Percentiles rank a stretch among this genome's conserved stretches.
These are phyloP conservation scores for Myoxocephalus aenaeus DNA, from an alignment of 2,797 vertebrate genomes.

Conservation along the genomic window DNA sequence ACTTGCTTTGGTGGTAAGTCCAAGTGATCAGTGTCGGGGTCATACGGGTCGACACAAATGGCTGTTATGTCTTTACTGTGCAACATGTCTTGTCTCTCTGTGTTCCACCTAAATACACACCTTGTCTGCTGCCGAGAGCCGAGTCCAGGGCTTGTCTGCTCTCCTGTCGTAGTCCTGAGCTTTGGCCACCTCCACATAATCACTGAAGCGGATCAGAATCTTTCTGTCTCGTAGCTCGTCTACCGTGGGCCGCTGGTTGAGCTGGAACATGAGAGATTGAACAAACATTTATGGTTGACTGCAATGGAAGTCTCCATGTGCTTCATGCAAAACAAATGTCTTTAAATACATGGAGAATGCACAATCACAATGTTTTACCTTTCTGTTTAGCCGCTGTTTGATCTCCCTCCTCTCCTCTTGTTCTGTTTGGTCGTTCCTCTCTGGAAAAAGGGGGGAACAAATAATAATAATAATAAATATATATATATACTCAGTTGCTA, in stretches of 20 bases:
- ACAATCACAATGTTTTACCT: constrained; percentile 82
- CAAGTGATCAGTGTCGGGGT: neutral
- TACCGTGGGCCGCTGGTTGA: constrained; percentile 98
- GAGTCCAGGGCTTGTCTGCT: constrained; percentile 98
- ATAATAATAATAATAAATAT: neutral
- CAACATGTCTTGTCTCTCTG: neutral
- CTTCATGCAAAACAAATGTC: neutral
- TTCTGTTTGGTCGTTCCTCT: constrained; percentile 98
- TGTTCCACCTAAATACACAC: constrained; percentile 70
- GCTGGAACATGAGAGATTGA: constrained; percentile 79
- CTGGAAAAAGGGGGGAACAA: constrained; percentile 73
- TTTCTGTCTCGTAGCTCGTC: constrained; percentile 97
- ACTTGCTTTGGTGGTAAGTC: constrained; percentile 6
- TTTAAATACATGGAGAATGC: neutral
- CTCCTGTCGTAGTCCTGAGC: constrained; percentile 99
- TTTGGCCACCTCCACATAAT: constrained; percentile 99
- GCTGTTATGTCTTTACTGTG: neutral
- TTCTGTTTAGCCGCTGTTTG: constrained; percentile 97
- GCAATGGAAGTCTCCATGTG: neutral
- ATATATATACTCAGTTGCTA: neutral
- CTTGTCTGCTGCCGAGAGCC: constrained; percentile 98
- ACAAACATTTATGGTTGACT: neutral
- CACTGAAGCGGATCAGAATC: constrained; percentile 99
- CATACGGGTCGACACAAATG: neutral
- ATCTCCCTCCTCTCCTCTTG: constrained; percentile 98